These are phyloP conservation scores for Lamproptera curius DNA, from an alignment of 2,888 invertebrate genomes.

Conservation along the genomic window DNA sequence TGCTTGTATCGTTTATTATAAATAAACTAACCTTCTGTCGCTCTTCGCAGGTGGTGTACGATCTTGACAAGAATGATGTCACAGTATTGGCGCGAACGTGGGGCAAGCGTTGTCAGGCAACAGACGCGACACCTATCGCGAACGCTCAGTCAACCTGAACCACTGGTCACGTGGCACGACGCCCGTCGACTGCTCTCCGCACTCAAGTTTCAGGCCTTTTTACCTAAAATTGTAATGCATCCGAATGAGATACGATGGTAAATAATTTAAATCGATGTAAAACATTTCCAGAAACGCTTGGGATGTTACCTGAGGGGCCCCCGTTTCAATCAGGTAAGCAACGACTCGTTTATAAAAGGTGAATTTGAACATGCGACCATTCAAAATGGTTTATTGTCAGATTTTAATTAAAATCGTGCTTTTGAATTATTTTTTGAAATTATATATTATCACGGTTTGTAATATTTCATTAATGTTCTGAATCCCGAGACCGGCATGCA, in stretches of 20 bases:
- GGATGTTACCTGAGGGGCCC: slow-evolving; percentile 3
- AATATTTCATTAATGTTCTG: neutral
- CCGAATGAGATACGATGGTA: slow-evolving; percentile 2
- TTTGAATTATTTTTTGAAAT: neutral
- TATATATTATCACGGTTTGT: neutral
- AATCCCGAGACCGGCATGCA: no score
- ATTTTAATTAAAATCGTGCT: no score
- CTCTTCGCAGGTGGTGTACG: slow-evolving; percentile 24
- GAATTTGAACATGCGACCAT: neutral
- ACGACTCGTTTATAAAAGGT: neutral
- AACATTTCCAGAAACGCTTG: slow-evolving; percentile 7
- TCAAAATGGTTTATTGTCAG: neutral
- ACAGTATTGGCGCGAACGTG: slow-evolving; percentile 21
- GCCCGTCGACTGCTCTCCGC: slow-evolving; percentile 36
- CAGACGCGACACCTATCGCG: slow-evolving; percentile 22
- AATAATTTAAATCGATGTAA: slow-evolving; percentile 4
- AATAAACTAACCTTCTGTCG: slow-evolving; percentile 32
- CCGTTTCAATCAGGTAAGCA: slow-evolving; percentile 5
- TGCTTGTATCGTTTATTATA: slow-evolving; percentile 24
- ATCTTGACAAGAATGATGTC: slow-evolving; percentile 30
- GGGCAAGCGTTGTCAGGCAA: slow-evolving; percentile 13
- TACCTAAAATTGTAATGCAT: slow-evolving; percentile 34
- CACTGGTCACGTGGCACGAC: slow-evolving; percentile 43
- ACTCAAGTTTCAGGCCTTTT: slow-evolving; percentile 20
- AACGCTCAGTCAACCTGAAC: slow-evolving; percentile 23